Conservation (phyloP, 2,888 invertebrate species). For the Chalcis sispes region DNA sequence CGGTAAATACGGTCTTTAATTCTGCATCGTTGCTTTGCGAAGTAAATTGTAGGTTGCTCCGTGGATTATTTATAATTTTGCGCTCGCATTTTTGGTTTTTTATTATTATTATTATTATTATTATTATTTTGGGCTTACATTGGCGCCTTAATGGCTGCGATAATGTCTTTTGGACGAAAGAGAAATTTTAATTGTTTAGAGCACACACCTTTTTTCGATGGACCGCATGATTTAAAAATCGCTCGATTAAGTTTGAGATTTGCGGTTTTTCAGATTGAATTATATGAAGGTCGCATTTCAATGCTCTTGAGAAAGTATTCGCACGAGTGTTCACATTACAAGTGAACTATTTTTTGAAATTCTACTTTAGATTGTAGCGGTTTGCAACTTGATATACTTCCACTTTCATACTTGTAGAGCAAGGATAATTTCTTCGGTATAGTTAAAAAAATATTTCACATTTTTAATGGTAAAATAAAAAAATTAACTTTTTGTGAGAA, state of each 20-base stretch:
- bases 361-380: conserved; percentile 13
- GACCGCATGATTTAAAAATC: too few relatives aligned
- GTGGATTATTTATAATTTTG: too few relatives aligned
- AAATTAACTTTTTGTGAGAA: too few relatives aligned
- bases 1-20: conserved; percentile 33
- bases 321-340: conserved; percentile 2
- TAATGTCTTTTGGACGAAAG: not conserved
- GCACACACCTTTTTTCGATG: not conserved
- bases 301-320: conserved; percentile 23
- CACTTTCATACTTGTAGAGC: conserved; percentile 16
- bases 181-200: conserved; percentile 29
- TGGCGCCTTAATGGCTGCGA: not conserved
- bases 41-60: conserved; percentile 22
- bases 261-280: too few relatives aligned
- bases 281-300: not conserved
- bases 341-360: conserved; percentile 21
- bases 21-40: conserved; percentile 2
- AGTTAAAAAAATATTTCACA: too few relatives aligned
- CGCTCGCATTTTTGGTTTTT: not conserved
- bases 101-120: not conserved
- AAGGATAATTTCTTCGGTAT: not conserved
- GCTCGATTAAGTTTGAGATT: too few relatives aligned
- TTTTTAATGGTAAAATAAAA: too few relatives aligned
- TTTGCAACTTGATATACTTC: conserved; percentile 27
- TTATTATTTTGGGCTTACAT: conserved; percentile 7